These are phyloP conservation scores for Gobiocypris rarus DNA, from an alignment of 2,113 vertebrate genomes.

Conservation along the genomic window DNA sequence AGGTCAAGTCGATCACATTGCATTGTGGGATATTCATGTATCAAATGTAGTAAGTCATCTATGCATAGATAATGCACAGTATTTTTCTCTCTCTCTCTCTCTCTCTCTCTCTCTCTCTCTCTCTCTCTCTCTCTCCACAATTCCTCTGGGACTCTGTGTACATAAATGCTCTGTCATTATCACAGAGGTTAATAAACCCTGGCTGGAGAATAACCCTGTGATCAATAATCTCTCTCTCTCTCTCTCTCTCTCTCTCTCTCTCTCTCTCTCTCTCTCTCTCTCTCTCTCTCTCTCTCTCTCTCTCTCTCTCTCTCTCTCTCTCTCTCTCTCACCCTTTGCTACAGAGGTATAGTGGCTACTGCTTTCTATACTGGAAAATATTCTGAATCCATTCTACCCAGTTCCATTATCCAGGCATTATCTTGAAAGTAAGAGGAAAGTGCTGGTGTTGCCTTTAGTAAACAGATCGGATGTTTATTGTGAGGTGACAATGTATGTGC, in stretches of 20 bases:
- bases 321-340: not conserved
- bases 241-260: no score
- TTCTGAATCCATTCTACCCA: not conserved
- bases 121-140: no score
- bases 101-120: no score
- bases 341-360: not conserved
- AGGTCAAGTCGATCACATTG: not conserved
- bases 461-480: not conserved
- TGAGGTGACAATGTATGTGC: not conserved
- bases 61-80: not conserved
- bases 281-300: no score
- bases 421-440: not conserved
- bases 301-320: no score
- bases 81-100: no score
- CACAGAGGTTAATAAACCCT: conserved; percentile 77
- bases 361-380: conserved; percentile 19
- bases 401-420: conserved; percentile 13
- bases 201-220: conserved; percentile 72
- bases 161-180: conserved; percentile 78
- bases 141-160: conserved; percentile 69
- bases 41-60: not conserved
- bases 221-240: conserved; percentile 66
- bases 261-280: no score
- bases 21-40: conserved; percentile 9
- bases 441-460: not conserved